Base-by-base conservation (phyloP, 1,140 invertebrate genomes). In the Goniozus legneri region DNA sequence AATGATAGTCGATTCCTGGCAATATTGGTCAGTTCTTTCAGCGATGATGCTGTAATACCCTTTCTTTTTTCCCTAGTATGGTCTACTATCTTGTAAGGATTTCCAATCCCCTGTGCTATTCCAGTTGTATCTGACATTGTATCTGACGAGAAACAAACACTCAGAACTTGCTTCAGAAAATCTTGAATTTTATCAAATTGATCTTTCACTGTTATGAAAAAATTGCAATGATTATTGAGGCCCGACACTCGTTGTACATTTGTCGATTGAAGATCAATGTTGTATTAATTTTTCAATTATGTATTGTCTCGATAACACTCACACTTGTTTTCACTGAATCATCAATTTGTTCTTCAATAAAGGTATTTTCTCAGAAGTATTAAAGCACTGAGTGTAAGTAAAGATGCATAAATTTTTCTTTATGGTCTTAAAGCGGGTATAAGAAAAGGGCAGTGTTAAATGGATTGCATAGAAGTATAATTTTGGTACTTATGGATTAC, bases 61-160 rank as follows among this genome's bases (percentile, higher is more conserved):
- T 89, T 89, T 62, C 84, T 82, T 66, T 84, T 83, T 64, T 90
- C 86, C 53, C 89, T 80, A 36, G 80, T 82, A 45, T 84, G 76
- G 73, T 91, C 86, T 8, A 82, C 80, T 35, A 85, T 80, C 73
- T 84, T 84, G 57, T 82, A 85, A 33, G 82, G 82, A 65, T 77
- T 79, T 27, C 57, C 57, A 18, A 58, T 31, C 39, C 61, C 65
- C 32, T 67, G 47, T 8, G 50, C 49, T 41, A 67, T 57, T 39
- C 54, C 64, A 12, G 54, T 22, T 44, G 47, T 63, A 18, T 67
- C 65, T 24, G 63, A 67, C 66, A 69, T 68, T 30, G 16, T 57
- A 10, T 10, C 10, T 27, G 10, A 27, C n/a, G n/a, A 27, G 24
- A 27, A 27, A 4, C 24, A 27, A 27, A 27, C 21, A 15, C 24